Evolutionary conservation across 2,797 vertebrate species (phyloP), one percentile per base, ranked within the genome.

Genomic region (Alcedo quadribrachys): DNA sequence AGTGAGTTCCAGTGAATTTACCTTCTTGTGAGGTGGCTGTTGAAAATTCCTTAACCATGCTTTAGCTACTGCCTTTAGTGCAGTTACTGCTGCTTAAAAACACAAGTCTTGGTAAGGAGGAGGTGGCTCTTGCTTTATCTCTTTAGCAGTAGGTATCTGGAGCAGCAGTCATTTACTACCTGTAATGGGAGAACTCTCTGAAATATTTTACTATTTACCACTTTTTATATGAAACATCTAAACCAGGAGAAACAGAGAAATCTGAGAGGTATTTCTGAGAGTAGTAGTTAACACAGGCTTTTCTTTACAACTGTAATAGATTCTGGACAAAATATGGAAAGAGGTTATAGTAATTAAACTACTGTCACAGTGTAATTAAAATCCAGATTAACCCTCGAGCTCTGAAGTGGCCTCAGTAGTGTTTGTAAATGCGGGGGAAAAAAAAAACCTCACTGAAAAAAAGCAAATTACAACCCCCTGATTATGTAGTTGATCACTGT

Each of bases 311-410:
- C 88, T 90, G 81, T 84, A 80, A 85, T 87, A 48, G 62, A 65
- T 76, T 81, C 68, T 50, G 63, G 33, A 60, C 53, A 75, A 85
- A 90, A 67, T 73, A 33, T 22, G 83, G 30, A 32, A 83, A 81
- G 70, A 89, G 40, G 42, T 89, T 80, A 78, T 50, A 68, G 85
- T 92, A 81, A 94, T 92, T 95, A 89, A 94, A 80, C 74, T 81
- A 60, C 51, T 63, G 57, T 83, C 60, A 62, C 33, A 15, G 78
- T 77, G 22, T 93, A 92, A 92, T 95, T 80, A 87, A 85, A 90
- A 51, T 51, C 9, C 12, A 84, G 67, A 67, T 83, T 81, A 83
- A 28, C 30, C 62, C 57, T 86, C 69, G 45, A 91, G 71, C n/a
- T 92, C 71, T 92, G 46, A 63, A 25, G 35, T 88, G 79, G 46